A percentile compares a stretch with the other conserved stretches of the same genome.
phyloP scores from a whole-genome alignment of 2,888 invertebrate genomes.

The Atethmia centrago region DNA sequence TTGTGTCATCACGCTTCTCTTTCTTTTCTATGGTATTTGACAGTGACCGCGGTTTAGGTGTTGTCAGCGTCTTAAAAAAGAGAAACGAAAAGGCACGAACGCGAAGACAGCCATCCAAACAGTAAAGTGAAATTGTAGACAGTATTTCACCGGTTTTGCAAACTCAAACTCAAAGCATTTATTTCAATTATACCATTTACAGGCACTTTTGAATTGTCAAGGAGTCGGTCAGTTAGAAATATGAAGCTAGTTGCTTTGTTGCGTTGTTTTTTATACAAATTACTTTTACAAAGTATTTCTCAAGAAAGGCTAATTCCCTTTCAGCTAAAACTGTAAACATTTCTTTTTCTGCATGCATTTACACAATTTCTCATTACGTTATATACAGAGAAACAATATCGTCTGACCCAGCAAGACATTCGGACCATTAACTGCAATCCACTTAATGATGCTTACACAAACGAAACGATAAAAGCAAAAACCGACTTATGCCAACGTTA shows the following conservation, averaged over 20 bases:
- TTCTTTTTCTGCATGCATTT: slow-evolving; percentile 17
- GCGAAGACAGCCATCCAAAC: slow-evolving; percentile 6
- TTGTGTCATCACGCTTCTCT: too few relatives aligned
- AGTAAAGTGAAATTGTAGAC: slow-evolving; percentile 1
- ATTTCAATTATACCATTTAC: too few relatives aligned
- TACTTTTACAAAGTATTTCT: slow-evolving; percentile 15
- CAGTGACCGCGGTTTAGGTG: too few relatives aligned
- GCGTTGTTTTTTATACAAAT: slow-evolving; percentile 22
- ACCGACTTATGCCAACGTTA: slow-evolving; percentile 37
- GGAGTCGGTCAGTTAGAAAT: too few relatives aligned
- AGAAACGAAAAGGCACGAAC: neutral
- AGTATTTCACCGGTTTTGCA: neutral
- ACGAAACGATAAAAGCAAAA: slow-evolving; percentile 51
- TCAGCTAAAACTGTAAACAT: slow-evolving; percentile 15
- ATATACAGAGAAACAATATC: slow-evolving; percentile 43
- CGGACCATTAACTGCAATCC: slow-evolving; percentile 52
- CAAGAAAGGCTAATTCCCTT: slow-evolving; percentile 9
- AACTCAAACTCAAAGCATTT: too few relatives aligned
- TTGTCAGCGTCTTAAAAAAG: too few relatives aligned
- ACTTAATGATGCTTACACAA: slow-evolving; percentile 56
- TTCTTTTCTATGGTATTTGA: too few relatives aligned
- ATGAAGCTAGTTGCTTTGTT: too few relatives aligned
- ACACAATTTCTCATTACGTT: slow-evolving; percentile 29
- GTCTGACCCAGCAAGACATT: slow-evolving; percentile 40
- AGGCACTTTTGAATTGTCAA: too few relatives aligned